Evolutionary conservation across 2,888 invertebrate species (phyloP).

Genomic region (Selenia dentaria): DNA sequence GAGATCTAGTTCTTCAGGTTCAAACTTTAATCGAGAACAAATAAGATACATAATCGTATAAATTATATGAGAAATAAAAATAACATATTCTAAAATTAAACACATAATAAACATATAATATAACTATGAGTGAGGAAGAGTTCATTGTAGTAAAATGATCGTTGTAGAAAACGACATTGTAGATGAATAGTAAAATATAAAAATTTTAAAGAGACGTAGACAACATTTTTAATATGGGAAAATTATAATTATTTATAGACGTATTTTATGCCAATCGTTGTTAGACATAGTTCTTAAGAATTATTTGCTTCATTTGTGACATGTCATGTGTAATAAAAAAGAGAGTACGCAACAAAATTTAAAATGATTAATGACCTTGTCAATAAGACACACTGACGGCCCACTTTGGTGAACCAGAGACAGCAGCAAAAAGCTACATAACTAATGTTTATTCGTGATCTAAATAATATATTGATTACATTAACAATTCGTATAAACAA

Average conservation of each 20-base stretch:
- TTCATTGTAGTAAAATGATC: slow-evolving; percentile 1
- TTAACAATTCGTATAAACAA: no score
- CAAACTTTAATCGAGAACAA: slow-evolving; percentile 97
- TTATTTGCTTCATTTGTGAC: slow-evolving; percentile 19
- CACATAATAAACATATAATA: slow-evolving; percentile 14
- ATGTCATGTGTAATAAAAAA: not conserved
- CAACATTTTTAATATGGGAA: slow-evolving; percentile 19
- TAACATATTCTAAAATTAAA: slow-evolving; percentile 13
- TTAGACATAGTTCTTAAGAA: slow-evolving; percentile 7
- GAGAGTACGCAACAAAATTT: no score
- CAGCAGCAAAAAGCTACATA: no score
- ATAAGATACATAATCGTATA: slow-evolving; percentile 67
- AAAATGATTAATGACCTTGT: no score
- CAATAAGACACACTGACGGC: no score
- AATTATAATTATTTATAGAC: slow-evolving; percentile 18
- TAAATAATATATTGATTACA: no score
- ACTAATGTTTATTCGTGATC: no score
- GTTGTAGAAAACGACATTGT: slow-evolving; percentile 11
- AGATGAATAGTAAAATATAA: slow-evolving; percentile 27
- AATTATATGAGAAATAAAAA: slow-evolving; percentile 1
- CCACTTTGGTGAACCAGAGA: no score
- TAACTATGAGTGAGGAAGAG: slow-evolving; percentile 10
- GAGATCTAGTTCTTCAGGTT: slow-evolving; percentile 94
- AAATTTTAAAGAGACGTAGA: slow-evolving; percentile 19
- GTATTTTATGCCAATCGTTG: slow-evolving; percentile 21